Percentiles rank a stretch among this genome's conserved stretches.
Evolutionary conservation across 2,888 invertebrate genomes (phyloP).

Genomic region (Reticulitermes lucifugus): DNA sequence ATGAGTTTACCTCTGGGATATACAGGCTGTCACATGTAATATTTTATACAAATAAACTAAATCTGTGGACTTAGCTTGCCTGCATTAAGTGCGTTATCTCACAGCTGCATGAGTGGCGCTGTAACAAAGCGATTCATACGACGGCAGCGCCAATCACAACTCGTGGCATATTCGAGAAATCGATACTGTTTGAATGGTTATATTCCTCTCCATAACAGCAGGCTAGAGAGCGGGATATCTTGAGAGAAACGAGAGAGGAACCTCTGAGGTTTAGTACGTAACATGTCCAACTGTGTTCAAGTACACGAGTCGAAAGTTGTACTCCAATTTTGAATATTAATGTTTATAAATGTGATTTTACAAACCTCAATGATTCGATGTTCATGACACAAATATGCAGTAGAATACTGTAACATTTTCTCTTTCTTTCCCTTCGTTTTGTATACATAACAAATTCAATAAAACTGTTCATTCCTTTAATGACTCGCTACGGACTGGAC

Average conservation of each 20-base stretch:
- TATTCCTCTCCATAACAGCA: not conserved
- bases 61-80: not conserved
- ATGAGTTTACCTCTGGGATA: not conserved
- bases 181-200: constrained; percentile 8
- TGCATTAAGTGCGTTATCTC: constrained; percentile 18
- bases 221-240: too few species aligned
- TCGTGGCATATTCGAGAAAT: constrained; percentile 11
- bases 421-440: too few species aligned
- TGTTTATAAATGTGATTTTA: too few species aligned
- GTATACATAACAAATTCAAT: too few species aligned
- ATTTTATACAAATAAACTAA: not conserved
- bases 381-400: too few species aligned
- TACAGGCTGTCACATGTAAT: not conserved
- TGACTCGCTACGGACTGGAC: too few species aligned
- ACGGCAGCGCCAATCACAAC: constrained; percentile 23
- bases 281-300: not conserved
- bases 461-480: too few species aligned
- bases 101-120: not conserved
- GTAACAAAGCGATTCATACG: constrained; percentile 11
- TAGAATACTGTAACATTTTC: too few species aligned
- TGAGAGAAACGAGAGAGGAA: not conserved
- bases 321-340: too few species aligned
- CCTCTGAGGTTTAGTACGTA: not conserved
- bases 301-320: not conserved
- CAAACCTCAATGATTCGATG: too few species aligned